Evolutionary conservation across 2,888 invertebrate species (phyloP), one percentile per base, ranked within the genome.

Genomic region (Psylliodes chrysocephalus): DNA sequence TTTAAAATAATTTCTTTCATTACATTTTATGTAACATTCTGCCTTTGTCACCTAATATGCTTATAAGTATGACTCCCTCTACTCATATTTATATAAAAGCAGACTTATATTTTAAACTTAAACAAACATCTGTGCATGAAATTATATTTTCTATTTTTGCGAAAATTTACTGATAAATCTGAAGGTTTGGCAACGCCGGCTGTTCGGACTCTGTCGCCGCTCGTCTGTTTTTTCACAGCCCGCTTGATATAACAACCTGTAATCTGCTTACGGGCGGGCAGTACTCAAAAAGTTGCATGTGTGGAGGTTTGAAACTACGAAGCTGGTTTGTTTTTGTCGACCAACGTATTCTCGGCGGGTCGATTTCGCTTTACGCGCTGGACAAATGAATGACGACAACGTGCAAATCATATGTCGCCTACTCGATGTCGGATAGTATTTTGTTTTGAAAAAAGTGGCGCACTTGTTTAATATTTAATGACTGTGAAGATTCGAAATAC

Each of bases 181-280:
- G 10, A n/a, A 10, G 71, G 71, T 72, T 70, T 64, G 71, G 70
- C 68, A 68, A 72, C 67, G 70, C 70, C 73, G 74, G 73, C 63
- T 71, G 69, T 57, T 51, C 38, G 59, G 2, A 35, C 35, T 12
- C 35, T 12, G 35, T 10, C 35, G 35, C 35, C 35, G 35, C 35
- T 35, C 35, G 35, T 14, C 35, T 76, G 78, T 80, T 79, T 80
- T 80, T 80, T 79, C 79, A 79, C 78, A 76, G 78, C 76, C 75
- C 51, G 49, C 62, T 52, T 71, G 74, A 78, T 80, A 80, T 80
- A 81, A 81, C 81, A 81, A 81, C 81, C 81, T 81, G 81, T 81
- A 79, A 79, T 80, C 79, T 77, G 71, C 71, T 69, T 63, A 71
- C 71, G 73, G 70, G 69, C 70, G 69, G 68, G 73, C 75, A 75